Percentiles rank a stretch among this genome's conserved stretches.
Evolutionary conservation across 2,797 vertebrate species (phyloP).

Genomic region (Gadopsis marmoratus): DNA sequence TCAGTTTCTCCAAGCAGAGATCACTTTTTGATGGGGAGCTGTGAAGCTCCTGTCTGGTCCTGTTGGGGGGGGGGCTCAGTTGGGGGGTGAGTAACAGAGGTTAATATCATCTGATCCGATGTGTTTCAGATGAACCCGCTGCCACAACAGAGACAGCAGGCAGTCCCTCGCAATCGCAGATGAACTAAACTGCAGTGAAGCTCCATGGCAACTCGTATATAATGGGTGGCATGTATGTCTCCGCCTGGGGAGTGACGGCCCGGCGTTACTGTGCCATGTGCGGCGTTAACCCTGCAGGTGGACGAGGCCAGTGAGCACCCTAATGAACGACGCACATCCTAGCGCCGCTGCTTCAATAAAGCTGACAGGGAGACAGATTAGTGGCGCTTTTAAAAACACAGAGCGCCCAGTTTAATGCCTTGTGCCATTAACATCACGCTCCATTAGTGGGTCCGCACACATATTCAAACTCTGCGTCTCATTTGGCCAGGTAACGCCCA

Average conservation of each 20-base stretch:
- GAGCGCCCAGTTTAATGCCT: slow-evolving; percentile 78
- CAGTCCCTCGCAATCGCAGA: slow-evolving; percentile 26
- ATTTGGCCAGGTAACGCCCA: slow-evolving; percentile 70
- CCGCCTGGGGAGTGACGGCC: slow-evolving; percentile 22
- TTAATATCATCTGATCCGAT: slow-evolving; percentile 60
- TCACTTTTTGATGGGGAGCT: slow-evolving; percentile 16
- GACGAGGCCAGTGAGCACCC: slow-evolving; percentile 57
- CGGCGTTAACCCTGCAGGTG: slow-evolving; percentile 57
- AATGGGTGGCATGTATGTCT: slow-evolving; percentile 3
- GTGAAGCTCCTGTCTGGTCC: slow-evolving; percentile 21
- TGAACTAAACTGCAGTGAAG: slow-evolving; percentile 48
- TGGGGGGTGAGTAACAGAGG: slow-evolving; percentile 29
- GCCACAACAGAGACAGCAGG: slow-evolving; percentile 4
- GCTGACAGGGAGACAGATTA: slow-evolving; percentile 81
- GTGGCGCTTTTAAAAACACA: slow-evolving; percentile 76
- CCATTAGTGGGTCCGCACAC: slow-evolving; percentile 73
- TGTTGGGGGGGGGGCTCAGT: not conserved
- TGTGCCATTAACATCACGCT: slow-evolving; percentile 76
- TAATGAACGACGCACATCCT: slow-evolving; percentile 65
- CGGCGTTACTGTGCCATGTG: slow-evolving; percentile 19
- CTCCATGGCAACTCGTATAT: slow-evolving; percentile 30
- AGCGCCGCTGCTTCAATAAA: slow-evolving; percentile 64
- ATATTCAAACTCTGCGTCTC: slow-evolving; percentile 72
- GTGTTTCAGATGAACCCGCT: slow-evolving; percentile 48
- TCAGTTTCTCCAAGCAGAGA: slow-evolving; percentile 45